Conservation (phyloP, 2,888 invertebrate species). For the Odiellus spinosus region DNA sequence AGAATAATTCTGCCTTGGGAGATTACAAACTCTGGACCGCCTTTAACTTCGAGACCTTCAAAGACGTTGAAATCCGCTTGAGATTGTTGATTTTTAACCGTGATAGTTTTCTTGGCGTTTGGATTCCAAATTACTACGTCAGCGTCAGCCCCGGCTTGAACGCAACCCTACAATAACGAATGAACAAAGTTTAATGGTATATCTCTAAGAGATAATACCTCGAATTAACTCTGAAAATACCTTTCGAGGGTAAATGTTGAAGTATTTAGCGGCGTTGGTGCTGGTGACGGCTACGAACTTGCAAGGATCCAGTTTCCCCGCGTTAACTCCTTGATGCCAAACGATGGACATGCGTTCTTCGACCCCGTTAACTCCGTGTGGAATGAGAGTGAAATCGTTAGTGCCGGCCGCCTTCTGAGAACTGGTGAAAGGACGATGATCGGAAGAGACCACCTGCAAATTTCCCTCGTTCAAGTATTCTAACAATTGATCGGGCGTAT, state of each 20-base stretch:
- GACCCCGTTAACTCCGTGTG: conserved; percentile 92
- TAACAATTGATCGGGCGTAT: conserved; percentile 69
- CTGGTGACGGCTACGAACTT: conserved; percentile 93
- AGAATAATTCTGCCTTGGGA: neutral
- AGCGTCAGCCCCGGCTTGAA: conserved; percentile 84
- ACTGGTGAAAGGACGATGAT: conserved; percentile 86
- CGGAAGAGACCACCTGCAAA: conserved; percentile 84
- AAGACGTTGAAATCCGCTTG: conserved; percentile 94
- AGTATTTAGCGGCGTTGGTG: conserved; percentile 77
- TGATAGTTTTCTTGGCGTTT: conserved; percentile 61
- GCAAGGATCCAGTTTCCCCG: conserved; percentile 77
- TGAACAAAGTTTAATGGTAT: conserved; percentile 1
- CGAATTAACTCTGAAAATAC: too few relatives aligned
- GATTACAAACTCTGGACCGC: conserved; percentile 74
- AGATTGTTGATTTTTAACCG: conserved; percentile 78
- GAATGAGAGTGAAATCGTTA: conserved; percentile 80
- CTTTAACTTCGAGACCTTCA: conserved; percentile 84
- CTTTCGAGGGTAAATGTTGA: conserved; percentile 89
- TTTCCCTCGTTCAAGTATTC: conserved; percentile 75
- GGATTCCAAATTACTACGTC: conserved; percentile 96
- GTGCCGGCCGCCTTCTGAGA: conserved; percentile 79
- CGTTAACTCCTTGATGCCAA: conserved; percentile 76
- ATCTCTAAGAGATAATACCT: too few relatives aligned
- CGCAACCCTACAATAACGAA: conserved; percentile 48
- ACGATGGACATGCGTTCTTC: conserved; percentile 82